Conservation (phyloP, 2,797 vertebrate species). For the Brachyalestes nurse region DNA sequence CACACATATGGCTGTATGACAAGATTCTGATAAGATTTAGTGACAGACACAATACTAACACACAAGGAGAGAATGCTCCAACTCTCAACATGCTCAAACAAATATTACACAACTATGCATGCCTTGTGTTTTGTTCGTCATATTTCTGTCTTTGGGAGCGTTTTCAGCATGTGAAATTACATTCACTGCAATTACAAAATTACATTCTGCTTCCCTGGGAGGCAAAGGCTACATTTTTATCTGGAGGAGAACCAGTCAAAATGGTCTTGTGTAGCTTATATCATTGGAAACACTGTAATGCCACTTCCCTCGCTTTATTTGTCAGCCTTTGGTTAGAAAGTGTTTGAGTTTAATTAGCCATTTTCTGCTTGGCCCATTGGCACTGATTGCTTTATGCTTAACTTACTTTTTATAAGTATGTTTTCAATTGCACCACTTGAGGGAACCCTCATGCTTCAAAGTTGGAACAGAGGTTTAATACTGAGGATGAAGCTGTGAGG, state of each 20-base stretch:
- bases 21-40: neutral
- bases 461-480: neutral
- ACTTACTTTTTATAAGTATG: neutral
- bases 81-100: neutral
- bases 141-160: neutral
- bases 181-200: neutral
- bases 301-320: no score
- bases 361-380: no score
- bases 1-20: neutral
- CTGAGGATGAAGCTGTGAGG: neutral
- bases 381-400: no score
- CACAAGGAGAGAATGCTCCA: neutral
- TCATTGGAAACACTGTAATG: no score
- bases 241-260: no score
- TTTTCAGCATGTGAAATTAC: constrained; percentile 19
- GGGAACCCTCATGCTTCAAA: constrained; percentile 15
- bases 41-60: neutral
- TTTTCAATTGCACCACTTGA: constrained; percentile 25
- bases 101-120: neutral
- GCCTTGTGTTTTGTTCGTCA: neutral
- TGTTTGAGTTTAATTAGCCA: no score
- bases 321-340: no score
- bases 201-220: no score
- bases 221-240: no score
- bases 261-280: no score